phyloP scores from a whole-genome alignment of 2,888 invertebrate species.

The Mylabris sibirica region DNA sequence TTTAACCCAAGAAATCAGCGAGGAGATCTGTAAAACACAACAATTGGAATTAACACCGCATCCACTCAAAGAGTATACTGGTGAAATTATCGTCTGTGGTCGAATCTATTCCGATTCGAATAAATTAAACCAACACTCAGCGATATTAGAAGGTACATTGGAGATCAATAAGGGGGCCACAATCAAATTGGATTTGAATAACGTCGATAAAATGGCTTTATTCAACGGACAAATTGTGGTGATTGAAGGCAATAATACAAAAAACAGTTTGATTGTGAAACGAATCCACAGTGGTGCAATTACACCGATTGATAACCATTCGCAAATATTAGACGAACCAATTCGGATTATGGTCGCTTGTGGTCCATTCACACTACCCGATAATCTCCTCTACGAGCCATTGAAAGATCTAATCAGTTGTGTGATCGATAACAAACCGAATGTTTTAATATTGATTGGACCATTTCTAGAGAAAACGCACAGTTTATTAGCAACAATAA shows the following conservation, averaged over 20 bases:
- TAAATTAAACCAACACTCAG: slow-evolving; percentile 74
- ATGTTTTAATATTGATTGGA: slow-evolving; percentile 83
- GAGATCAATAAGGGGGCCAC: slow-evolving; percentile 62
- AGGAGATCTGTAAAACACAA: slow-evolving; percentile 51
- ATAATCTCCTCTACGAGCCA: slow-evolving; percentile 82
- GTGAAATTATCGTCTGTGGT: slow-evolving; percentile 64
- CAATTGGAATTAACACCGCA: slow-evolving; percentile 47
- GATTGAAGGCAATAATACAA: slow-evolving; percentile 75
- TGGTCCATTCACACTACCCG: slow-evolving; percentile 84
- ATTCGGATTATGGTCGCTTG: slow-evolving; percentile 77
- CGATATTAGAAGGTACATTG: slow-evolving; percentile 73
- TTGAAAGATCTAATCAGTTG: slow-evolving; percentile 77
- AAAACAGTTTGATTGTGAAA: slow-evolving; percentile 63
- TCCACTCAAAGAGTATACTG: slow-evolving; percentile 34
- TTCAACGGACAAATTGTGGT: slow-evolving; percentile 84
- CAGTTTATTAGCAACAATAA: slow-evolving; percentile 66
- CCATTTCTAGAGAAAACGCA: slow-evolving; percentile 81
- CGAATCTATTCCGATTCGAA: slow-evolving; percentile 79
- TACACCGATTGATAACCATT: background rate
- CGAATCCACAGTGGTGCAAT: slow-evolving; percentile 16
- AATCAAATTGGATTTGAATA: slow-evolving; percentile 61
- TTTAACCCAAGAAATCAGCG: slow-evolving; percentile 55
- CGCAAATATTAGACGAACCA: slow-evolving; percentile 59
- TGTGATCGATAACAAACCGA: slow-evolving; percentile 74
- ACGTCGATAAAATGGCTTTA: slow-evolving; percentile 69